Conservation (phyloP, 1,140 invertebrate species). For the Drosophila suzukii region DNA sequence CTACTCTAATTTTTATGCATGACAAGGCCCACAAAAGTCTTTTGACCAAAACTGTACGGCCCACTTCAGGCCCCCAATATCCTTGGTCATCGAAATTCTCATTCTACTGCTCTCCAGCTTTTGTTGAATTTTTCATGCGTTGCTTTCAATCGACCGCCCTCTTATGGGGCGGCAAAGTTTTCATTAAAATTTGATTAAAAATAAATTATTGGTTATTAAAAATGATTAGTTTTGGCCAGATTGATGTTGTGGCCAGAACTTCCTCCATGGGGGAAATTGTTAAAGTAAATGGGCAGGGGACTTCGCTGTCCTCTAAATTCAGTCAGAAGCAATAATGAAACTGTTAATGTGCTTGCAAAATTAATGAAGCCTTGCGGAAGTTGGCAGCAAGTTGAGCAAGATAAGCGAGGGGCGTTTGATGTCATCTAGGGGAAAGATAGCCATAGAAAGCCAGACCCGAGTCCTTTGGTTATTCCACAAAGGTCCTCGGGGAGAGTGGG, state of each 20-base stretch:
- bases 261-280: background rate
- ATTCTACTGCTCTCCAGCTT: constrained; percentile 10
- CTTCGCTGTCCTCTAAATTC: constrained; percentile 22
- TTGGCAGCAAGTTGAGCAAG: constrained; percentile 34
- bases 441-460: background rate
- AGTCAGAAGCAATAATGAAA: constrained; percentile 69
- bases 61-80: constrained; percentile 6
- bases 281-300: background rate
- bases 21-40: constrained; percentile 60
- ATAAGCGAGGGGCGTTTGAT: constrained; percentile 20
- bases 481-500: background rate
- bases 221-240: constrained; percentile 77
- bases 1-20: constrained; percentile 80
- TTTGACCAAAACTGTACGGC: constrained; percentile 53
- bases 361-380: constrained; percentile 54
- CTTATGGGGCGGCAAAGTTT: constrained; percentile 59
- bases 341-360: constrained; percentile 69
- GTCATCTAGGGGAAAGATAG: constrained; percentile 12
- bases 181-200: constrained; percentile 83
- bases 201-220: constrained; percentile 83
- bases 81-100: constrained; percentile 11
- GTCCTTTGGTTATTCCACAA: constrained; percentile 10
- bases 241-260: constrained; percentile 24
- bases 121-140: constrained; percentile 68
- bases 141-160: constrained; percentile 3